These are phyloP conservation scores for Drosophila neotestacea DNA, from an alignment of 2,888 invertebrate genomes.

Conservation along the genomic window DNA sequence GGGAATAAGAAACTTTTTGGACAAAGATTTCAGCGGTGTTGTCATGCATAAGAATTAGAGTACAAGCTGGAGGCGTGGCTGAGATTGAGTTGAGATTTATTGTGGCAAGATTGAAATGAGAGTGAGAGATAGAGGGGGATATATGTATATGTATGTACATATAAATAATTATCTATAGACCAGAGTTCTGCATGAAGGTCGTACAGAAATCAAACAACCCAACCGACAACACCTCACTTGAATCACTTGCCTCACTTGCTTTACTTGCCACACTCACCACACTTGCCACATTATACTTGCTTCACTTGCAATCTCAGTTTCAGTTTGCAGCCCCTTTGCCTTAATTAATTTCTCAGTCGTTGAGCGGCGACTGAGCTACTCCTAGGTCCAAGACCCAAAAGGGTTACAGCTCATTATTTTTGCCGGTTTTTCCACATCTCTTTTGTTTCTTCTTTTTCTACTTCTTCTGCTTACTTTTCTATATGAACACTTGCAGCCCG, in stretches of 20 bases:
- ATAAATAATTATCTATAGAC: constrained; percentile 4
- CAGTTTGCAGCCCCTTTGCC: constrained; percentile 52
- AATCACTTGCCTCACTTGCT: constrained; percentile 39
- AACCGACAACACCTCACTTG: constrained; percentile 60
- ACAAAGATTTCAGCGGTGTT: constrained; percentile 53
- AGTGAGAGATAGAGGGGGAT: neutral
- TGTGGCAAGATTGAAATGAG: constrained; percentile 47
- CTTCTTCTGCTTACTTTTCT: constrained; percentile 26
- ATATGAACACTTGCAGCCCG: constrained; percentile 62
- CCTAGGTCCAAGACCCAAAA: constrained; percentile 46
- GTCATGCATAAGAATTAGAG: constrained; percentile 78
- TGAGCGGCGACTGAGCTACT: constrained; percentile 21
- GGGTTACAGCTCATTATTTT: constrained; percentile 77
- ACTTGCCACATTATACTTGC: constrained; percentile 10
- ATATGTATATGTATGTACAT: constrained; percentile 13
- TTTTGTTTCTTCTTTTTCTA: constrained; percentile 16
- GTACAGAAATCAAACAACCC: constrained; percentile 67
- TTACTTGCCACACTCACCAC: neutral
- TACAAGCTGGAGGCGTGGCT: constrained; percentile 60
- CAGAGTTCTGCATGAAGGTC: constrained; percentile 49
- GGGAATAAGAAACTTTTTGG: constrained; percentile 41
- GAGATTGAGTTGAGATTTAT: constrained; percentile 69
- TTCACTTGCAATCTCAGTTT: constrained; percentile 46
- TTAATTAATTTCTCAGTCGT: constrained; percentile 72
- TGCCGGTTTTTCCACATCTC: constrained; percentile 38